These are phyloP conservation scores for Ancistrus triradiatus DNA, from an alignment of 2,113 vertebrate genomes.

Conservation along the genomic window DNA sequence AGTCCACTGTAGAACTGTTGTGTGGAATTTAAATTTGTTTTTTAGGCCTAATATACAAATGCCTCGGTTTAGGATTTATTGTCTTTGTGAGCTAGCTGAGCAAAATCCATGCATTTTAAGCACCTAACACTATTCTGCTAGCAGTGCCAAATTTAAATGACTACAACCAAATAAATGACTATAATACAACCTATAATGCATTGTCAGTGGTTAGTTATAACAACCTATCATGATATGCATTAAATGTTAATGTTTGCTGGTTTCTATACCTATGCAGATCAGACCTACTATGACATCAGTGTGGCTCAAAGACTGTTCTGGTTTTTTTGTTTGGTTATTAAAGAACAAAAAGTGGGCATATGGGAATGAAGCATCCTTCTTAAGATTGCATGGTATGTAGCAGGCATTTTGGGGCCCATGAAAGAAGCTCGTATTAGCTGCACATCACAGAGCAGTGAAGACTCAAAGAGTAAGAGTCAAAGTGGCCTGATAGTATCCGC, in stretches of 20 bases:
- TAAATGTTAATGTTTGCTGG: no score
- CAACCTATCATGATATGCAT: no score
- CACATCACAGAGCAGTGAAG: constrained; percentile 67
- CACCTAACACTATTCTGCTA: constrained; percentile 22
- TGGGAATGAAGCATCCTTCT: no score
- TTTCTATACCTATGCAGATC: no score
- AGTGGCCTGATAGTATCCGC: constrained; percentile 70
- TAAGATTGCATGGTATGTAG: no score
- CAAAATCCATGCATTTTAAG: constrained; percentile 44
- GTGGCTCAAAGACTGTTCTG: no score
- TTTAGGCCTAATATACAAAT: background rate
- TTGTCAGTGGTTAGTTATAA: no score
- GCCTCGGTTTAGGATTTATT: constrained; percentile 25
- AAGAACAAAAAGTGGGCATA: no score
- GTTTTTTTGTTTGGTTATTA: no score
- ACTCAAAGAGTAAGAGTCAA: constrained; percentile 70
- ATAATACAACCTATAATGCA: no score
- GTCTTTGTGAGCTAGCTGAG: constrained; percentile 35
- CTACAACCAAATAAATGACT: constrained; percentile 55
- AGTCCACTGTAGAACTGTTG: constrained; percentile 1
- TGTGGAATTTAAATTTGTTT: constrained; percentile 17
- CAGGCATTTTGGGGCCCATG: constrained; percentile 54
- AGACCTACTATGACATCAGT: constrained; percentile 43
- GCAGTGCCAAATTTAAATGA: no score
- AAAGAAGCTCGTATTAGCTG: constrained; percentile 66